Evolutionary conservation across 2,797 vertebrate species (phyloP).

Genomic region (Molossus alvarezi): DNA sequence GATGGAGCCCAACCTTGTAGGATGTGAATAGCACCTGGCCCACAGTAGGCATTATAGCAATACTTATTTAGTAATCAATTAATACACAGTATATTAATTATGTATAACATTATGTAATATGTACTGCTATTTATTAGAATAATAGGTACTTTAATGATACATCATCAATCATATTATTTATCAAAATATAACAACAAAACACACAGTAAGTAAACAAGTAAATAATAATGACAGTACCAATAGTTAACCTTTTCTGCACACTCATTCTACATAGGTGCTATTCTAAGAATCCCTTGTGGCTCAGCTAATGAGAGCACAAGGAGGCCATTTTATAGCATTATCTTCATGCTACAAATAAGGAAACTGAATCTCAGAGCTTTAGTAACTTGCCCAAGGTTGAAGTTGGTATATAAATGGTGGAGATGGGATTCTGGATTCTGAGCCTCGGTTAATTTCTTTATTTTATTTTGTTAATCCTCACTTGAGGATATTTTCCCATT

Average conservation of each 20-base stretch:
- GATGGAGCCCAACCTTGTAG: background rate
- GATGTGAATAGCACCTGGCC: background rate
- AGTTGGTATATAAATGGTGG: background rate
- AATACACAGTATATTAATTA: background rate
- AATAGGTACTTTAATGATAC: background rate
- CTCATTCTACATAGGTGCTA: background rate
- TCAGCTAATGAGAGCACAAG: background rate
- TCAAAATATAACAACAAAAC: constrained; percentile 6
- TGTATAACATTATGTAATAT: background rate
- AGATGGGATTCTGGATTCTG: background rate
- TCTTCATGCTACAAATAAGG: background rate
- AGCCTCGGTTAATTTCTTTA: background rate
- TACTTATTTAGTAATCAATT: background rate
- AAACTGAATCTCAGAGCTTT: background rate
- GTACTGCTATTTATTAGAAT: background rate
- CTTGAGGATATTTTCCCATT: too few relatives aligned
- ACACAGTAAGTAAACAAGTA: background rate
- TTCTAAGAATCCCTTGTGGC: background rate
- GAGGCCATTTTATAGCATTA: background rate
- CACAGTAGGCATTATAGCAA: background rate
- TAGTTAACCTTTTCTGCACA: background rate
- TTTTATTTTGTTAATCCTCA: too few relatives aligned
- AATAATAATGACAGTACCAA: background rate
- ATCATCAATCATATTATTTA: background rate
- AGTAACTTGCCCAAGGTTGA: background rate